Conservation (phyloP, 1,140 invertebrate species). For the Yoshiicerus persimilis region DNA sequence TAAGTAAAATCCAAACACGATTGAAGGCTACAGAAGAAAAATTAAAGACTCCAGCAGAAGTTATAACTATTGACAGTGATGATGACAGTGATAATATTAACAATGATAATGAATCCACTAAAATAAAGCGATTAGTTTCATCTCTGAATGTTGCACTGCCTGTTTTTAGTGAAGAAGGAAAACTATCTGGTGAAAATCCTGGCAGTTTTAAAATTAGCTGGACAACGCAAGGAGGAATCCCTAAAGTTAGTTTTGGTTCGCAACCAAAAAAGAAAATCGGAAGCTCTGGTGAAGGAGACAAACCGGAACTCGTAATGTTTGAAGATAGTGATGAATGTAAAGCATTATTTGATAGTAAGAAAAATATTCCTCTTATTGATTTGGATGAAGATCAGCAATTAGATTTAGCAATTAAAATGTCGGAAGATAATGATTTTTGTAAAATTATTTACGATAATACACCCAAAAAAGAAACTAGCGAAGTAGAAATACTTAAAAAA, state of each 20-base stretch:
- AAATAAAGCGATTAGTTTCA: not conserved
- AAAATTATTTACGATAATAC: not conserved
- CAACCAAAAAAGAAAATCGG: not conserved
- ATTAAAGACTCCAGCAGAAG: not conserved
- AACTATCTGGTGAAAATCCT: not conserved
- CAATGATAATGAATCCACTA: not conserved
- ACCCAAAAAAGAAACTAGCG: not conserved
- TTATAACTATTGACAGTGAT: not conserved
- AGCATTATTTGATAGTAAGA: not conserved
- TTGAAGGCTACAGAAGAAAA: not conserved
- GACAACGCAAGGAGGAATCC: not conserved
- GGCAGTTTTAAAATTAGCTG: not conserved
- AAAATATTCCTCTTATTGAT: not conserved
- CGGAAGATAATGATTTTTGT: not conserved
- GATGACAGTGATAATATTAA: not conserved
- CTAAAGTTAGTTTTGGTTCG: not conserved
- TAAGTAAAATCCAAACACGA: not conserved
- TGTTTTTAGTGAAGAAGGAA: too few relatives aligned
- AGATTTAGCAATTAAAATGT: constrained; percentile 33
- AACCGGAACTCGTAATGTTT: not conserved
- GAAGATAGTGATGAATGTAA: not conserved
- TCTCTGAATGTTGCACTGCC: not conserved
- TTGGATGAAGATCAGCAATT: constrained; percentile 33
- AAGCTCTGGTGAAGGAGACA: too few relatives aligned
- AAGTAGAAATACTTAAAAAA: not conserved